Base-by-base conservation (phyloP, 2,797 vertebrate genomes). In the Momotus momota region DNA sequence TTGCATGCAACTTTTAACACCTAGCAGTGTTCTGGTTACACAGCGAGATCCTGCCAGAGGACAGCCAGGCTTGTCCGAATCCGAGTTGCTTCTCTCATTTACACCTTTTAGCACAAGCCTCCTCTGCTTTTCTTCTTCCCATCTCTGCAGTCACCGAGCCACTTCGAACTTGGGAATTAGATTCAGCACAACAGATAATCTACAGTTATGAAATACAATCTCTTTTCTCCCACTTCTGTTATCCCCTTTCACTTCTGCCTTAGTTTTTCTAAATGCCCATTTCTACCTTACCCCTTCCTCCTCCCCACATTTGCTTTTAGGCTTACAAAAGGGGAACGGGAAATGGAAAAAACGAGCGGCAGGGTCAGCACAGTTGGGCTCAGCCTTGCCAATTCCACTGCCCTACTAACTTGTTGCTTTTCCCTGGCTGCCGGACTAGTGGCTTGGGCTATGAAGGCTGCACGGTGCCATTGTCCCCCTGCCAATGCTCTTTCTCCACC, bases 401-500 rank as follows among this genome's bases (percentile, higher is more conserved):
- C 41, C 71, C 61, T 6, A 62, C 57, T 41, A 69, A 41, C 27
- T 72, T 31, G 27, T 25, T 45, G 45, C 84, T 81, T 15, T 60
- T 67, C 49, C 66, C 57, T 81, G 33, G 2, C 70, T 46, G 75
- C 48, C 0, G 2, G 57, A 14, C 41, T 27, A n/a, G 27, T 70
- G 14, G 41, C 9, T 73, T 3, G 29, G 54, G 52, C 61, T 91
- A 20, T 2, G 41, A 46, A 67, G 62, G 78, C 75, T 64, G 92
- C 91, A 25, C n/a, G 6, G 72, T 17, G 54, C 83, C 81, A 66
- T 15, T 91, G 90, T 94, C 35, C 70, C 45, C 84, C 73, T 88
- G 90, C 77, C 94, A 94, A 48, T 14, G 51, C 48, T 88, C 81
- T 74, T 89, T 86, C 86, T 81, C 60, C 40, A 82, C 33, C 81